A percentile compares a stretch with the other conserved stretches of the same genome.
Evolutionary conservation across 2,113 vertebrate species (phyloP).

Genomic region (Saccopteryx bilineata): DNA sequence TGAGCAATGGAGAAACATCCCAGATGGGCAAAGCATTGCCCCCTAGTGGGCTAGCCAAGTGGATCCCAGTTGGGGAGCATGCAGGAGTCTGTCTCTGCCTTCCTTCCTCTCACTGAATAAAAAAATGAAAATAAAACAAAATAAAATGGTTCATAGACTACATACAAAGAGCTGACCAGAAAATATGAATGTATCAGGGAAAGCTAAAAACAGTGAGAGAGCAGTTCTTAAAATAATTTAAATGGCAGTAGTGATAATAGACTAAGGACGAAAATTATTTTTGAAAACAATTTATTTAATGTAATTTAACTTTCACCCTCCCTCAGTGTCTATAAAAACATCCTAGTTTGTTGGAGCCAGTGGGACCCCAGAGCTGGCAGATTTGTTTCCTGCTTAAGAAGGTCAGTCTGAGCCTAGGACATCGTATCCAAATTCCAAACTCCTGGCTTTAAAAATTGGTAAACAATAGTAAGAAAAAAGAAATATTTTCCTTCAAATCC

Average conservation of each 20-base stretch:
- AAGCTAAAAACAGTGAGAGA: background rate
- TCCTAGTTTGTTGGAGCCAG: background rate
- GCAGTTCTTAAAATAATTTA: background rate
- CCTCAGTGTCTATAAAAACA: slow-evolving; percentile 55
- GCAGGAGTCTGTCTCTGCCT: too few species aligned
- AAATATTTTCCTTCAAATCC: slow-evolving; percentile 29
- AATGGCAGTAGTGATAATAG: background rate
- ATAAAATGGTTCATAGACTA: background rate
- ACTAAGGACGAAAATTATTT: background rate
- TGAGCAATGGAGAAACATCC: too few species aligned
- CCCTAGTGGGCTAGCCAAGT: too few species aligned
- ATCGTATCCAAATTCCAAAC: slow-evolving; percentile 47
- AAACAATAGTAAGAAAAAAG: slow-evolving; percentile 64
- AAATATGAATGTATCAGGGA: background rate
- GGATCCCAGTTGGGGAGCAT: too few species aligned
- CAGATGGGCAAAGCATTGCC: too few species aligned
- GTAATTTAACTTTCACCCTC: slow-evolving; percentile 50
- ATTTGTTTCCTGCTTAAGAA: background rate
- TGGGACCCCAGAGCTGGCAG: background rate
- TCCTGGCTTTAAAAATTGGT: slow-evolving; percentile 45
- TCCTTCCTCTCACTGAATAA: too few species aligned
- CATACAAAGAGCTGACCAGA: background rate
- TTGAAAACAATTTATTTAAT: slow-evolving; percentile 64
- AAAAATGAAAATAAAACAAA: background rate
- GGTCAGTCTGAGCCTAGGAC: background rate